phyloP scores from a whole-genome alignment of 2,113 vertebrate genomes.

The Thermophis baileyi region DNA sequence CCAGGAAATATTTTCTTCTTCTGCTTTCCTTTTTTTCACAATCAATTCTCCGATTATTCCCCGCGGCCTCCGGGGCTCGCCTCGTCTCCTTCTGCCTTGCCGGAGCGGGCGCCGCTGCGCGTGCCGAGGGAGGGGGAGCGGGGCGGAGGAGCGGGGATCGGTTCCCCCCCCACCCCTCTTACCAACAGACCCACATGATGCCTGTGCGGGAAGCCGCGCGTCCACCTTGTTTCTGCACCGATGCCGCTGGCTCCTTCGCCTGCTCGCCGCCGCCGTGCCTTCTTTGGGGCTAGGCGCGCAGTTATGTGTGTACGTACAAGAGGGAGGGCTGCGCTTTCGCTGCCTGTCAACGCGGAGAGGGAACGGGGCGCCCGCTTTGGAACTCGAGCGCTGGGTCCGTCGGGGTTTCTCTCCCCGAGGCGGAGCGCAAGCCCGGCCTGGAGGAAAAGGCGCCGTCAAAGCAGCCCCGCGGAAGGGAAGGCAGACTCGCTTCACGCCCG shows the following conservation, averaged over 20 bases:
- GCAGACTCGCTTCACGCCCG: background rate
- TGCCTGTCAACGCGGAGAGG: slow-evolving; percentile 15
- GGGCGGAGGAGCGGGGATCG: background rate
- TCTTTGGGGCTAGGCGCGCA: background rate
- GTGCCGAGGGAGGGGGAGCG: background rate
- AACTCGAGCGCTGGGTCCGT: background rate
- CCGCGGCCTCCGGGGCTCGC: slow-evolving; percentile 31
- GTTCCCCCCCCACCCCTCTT: slow-evolving; percentile 13
- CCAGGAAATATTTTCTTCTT: slow-evolving; percentile 25
- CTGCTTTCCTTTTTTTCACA: background rate
- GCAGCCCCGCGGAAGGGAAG: background rate
- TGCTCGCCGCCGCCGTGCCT: background rate
- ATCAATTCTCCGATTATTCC: background rate
- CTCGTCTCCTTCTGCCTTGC: background rate
- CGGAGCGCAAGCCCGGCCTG: background rate
- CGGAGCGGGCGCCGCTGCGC: background rate
- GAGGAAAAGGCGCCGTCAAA: background rate
- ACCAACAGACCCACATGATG: slow-evolving; percentile 25
- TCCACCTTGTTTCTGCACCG: background rate
- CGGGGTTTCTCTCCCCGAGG: background rate
- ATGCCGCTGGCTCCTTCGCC: background rate
- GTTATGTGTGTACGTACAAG: background rate
- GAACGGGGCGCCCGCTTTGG: background rate
- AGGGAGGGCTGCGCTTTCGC: slow-evolving; percentile 21
- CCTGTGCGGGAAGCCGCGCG: background rate